Evolutionary conservation across 2,888 invertebrate genomes (phyloP), one percentile per base, ranked within the genome.

Genomic region (Phaonia tiefii): DNA sequence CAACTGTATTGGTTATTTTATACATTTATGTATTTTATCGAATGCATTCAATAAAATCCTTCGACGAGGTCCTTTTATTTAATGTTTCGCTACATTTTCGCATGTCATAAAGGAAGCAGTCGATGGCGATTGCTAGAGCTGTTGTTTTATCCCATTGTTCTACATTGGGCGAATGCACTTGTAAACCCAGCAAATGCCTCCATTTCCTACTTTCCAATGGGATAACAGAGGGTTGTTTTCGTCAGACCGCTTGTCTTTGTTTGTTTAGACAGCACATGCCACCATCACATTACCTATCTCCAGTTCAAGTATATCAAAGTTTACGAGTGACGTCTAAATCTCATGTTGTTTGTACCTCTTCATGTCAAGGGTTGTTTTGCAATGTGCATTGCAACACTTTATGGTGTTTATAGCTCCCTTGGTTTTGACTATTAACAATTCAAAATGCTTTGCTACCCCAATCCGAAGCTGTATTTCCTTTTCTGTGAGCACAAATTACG

Each of bases 211-310:
- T 54, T 70, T 20, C 26, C 42, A 51, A 49, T 20, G 25, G 73
- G 26, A 75, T 69, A 67, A 39, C 42, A 67, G 75, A 51, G 75
- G 75, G 75, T 75, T 25, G 75, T 69, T 69, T 75, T 49, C 17
- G 42, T 66, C 22, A 37, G 15, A 22, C 63, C 63, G 39, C 22
- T 69, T 56, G 2, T 51, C 67, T 54, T 13, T 69, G 58, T 69
- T 69, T 74, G 74, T 46, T 69, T 63, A 42, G 63, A 39, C 60
- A 39, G 60, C 39, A 39, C 17, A 17, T 54, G 51, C 73, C 67
- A 69, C 49, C 60, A 70, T 42, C 63, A 70, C 60, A 70, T 42
- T 51, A 70, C 63, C 63, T 75, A 69, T 20, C 63, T 26, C 49
- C 60, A 69, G 26, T 65, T 58, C 37, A 75, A 67, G 49, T 60